phyloP scores from a whole-genome alignment of 1,140 invertebrate genomes.

The Caenorhabditis tropicalis region DNA sequence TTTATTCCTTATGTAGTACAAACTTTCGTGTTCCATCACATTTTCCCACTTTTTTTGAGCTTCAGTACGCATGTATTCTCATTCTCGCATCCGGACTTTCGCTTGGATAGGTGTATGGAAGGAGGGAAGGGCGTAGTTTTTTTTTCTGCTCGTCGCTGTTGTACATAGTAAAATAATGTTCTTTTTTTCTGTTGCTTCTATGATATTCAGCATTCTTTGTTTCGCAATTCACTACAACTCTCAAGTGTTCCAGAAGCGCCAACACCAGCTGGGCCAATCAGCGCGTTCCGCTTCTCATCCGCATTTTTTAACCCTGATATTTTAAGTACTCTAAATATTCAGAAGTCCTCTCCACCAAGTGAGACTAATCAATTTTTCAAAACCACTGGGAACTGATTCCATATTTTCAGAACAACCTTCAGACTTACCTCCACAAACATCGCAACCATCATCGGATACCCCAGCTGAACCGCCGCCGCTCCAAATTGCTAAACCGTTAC shows the following conservation, averaged over 20 bases:
- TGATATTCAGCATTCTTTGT: background rate
- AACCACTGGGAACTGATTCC: background rate
- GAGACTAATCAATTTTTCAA: background rate
- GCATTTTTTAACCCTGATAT: slow-evolving; percentile 52
- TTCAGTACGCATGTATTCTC: background rate
- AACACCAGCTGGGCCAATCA: slow-evolving; percentile 23
- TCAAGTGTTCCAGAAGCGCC: slow-evolving; percentile 44
- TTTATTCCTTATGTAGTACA: slow-evolving; percentile 7
- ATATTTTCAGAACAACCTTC: slow-evolving; percentile 18
- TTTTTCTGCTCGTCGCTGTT: background rate
- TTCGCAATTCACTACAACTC: background rate
- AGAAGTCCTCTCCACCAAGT: slow-evolving; percentile 37
- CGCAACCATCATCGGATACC: slow-evolving; percentile 42
- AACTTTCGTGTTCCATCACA: background rate
- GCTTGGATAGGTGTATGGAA: slow-evolving; percentile 44
- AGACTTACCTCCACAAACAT: slow-evolving; percentile 26
- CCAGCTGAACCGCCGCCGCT: background rate
- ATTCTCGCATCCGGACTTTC: slow-evolving; percentile 14
- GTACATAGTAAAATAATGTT: slow-evolving; percentile 23
- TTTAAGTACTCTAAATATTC: slow-evolving; percentile 49
- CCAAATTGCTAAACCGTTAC: background rate
- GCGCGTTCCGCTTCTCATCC: slow-evolving; percentile 48
- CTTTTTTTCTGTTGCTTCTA: slow-evolving; percentile 32
- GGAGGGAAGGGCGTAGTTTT: slow-evolving; percentile 3
- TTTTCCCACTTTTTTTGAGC: background rate